phyloP scores from a whole-genome alignment of 2,797 vertebrate genomes.

The Enteromius radiatus region DNA sequence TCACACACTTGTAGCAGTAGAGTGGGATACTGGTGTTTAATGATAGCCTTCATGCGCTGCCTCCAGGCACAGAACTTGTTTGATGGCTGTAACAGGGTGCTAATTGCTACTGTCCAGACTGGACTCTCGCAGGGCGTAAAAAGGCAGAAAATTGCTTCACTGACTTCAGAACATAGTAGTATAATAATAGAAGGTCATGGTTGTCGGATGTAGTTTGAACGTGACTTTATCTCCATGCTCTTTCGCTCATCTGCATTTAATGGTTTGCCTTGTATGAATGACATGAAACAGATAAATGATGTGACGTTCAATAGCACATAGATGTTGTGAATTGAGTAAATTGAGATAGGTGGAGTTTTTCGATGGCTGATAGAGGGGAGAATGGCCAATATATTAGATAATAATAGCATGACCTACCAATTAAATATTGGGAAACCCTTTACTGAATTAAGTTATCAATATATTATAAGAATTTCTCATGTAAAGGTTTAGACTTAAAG shows the following conservation, averaged over 20 bases:
- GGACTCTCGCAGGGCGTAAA: background rate
- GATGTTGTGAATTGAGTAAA: background rate
- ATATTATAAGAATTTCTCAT: no score
- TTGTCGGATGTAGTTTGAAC: background rate
- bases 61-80: conserved; percentile 30
- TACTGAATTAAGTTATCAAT: no score
- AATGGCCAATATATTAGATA: background rate
- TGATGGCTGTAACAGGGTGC: conserved; percentile 48
- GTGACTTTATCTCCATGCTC: background rate
- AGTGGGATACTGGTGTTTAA: conserved; percentile 48
- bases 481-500: no score
- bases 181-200: background rate
- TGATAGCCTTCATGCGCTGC: conserved; percentile 49
- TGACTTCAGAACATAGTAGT: background rate
- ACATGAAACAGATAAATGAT: background rate
- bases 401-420: background rate
- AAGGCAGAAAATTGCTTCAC: conserved; percentile 13
- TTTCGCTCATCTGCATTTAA: background rate
- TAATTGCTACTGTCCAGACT: conserved; percentile 55
- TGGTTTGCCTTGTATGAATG: background rate
- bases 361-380: background rate
- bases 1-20: conserved; percentile 23
- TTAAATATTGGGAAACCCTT: background rate
- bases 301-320: background rate
- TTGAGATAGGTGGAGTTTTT: background rate